Percentiles rank a stretch among this genome's conserved stretches.
phyloP scores from a whole-genome alignment of 2,113 vertebrate species.

The Hippocampus guttulatus region DNA sequence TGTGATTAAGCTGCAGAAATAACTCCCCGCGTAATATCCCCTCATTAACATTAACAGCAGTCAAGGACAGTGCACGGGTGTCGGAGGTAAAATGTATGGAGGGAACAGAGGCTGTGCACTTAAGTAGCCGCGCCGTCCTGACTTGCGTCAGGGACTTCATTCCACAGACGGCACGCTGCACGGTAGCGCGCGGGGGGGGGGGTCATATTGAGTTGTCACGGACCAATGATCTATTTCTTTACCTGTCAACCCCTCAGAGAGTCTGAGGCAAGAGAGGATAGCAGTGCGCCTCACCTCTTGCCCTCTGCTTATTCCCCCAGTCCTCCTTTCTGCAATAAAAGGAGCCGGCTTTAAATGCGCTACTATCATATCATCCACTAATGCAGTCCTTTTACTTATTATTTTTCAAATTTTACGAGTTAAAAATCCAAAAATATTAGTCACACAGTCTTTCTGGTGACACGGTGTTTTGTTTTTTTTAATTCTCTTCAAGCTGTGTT shows the following conservation, averaged over 20 bases:
- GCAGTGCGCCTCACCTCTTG: conserved; percentile 48
- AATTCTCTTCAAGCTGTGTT: neutral
- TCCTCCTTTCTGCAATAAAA: neutral
- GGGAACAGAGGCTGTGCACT: conserved; percentile 45
- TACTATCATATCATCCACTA: neutral
- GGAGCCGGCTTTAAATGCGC: neutral
- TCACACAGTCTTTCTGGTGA: neutral
- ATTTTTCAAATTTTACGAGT: neutral
- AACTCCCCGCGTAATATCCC: conserved; percentile 44
- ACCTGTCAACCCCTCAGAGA: conserved; percentile 71
- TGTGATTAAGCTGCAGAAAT: conserved; percentile 50
- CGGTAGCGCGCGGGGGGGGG: conserved; percentile 33
- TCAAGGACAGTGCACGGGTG: conserved; percentile 58
- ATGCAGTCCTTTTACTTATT: neutral
- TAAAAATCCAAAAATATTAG: neutral
- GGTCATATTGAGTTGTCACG: conserved; percentile 74
- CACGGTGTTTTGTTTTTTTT: neutral
- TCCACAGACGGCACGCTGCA: conserved; percentile 51
- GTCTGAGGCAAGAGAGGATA: conserved; percentile 56
- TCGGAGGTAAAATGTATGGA: conserved; percentile 40
- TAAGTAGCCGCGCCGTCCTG: conserved; percentile 44
- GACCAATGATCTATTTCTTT: conserved; percentile 75
- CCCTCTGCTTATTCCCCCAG: conserved; percentile 2
- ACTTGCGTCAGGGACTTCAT: conserved; percentile 55
- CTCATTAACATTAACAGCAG: conserved; percentile 61